phyloP scores from a whole-genome alignment of 2,797 vertebrate species.

The Eleutherodactylus coqui region DNA sequence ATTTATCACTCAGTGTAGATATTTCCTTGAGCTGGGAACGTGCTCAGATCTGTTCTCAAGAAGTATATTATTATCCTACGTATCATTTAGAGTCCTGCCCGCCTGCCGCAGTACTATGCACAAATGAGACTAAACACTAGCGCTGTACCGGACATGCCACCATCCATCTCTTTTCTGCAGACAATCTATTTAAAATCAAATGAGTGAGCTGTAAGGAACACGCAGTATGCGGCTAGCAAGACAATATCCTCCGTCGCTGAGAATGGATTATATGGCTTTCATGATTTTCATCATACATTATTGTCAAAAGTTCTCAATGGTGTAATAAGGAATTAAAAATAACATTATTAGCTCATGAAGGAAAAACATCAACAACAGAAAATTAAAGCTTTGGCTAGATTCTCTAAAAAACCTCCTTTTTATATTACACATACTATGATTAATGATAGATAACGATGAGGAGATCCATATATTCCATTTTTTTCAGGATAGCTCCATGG shows the following conservation, averaged over 20 bases:
- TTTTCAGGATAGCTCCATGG: too few relatives aligned
- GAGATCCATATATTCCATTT: too few relatives aligned
- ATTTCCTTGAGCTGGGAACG: not conserved
- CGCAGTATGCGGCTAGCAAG: not conserved
- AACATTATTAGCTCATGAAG: slow-evolving; percentile 6
- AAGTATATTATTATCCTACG: slow-evolving; percentile 15
- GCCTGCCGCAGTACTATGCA: not conserved
- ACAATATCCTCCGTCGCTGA: not conserved
- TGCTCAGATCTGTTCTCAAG: slow-evolving; percentile 13
- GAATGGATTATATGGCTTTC: slow-evolving; percentile 6
- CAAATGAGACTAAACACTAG: not conserved
- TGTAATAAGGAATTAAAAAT: slow-evolving; percentile 1
- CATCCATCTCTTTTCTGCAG: slow-evolving; percentile 8
- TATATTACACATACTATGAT: not conserved
- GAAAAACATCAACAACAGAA: not conserved
- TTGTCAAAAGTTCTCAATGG: not conserved
- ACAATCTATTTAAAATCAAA: slow-evolving; percentile 21
- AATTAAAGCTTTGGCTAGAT: not conserved
- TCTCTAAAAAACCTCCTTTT: not conserved
- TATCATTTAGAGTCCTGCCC: slow-evolving; percentile 14
- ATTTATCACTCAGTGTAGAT: slow-evolving; percentile 17
- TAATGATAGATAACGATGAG: not conserved
- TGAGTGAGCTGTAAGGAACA: slow-evolving; percentile 9
- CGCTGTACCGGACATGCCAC: not conserved
- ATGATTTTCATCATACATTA: not conserved